A percentile compares a stretch with the other conserved stretches of the same genome.
These are phyloP conservation scores for Ammospiza caudacuta DNA, from an alignment of 2,113 vertebrate genomes.

Conservation along the genomic window DNA sequence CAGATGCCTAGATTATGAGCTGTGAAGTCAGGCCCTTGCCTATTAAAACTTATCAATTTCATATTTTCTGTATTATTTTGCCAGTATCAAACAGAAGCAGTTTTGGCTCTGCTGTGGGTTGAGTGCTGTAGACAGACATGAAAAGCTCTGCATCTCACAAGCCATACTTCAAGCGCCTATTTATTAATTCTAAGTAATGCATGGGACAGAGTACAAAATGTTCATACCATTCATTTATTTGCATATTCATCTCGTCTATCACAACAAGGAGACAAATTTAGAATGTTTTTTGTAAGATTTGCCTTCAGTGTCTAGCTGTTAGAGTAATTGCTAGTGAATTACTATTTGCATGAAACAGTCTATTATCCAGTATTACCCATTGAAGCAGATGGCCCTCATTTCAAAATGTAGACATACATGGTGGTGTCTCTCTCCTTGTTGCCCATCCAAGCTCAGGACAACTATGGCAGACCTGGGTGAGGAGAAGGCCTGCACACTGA, in stretches of 20 bases:
- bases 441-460: not conserved
- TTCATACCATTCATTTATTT: conserved; percentile 4
- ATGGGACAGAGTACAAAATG: not conserved
- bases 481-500: fast-evolving
- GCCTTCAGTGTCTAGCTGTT: not conserved
- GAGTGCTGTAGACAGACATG: not conserved
- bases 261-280: conserved; percentile 34
- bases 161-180: not conserved
- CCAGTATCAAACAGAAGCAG: not conserved
- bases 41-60: not conserved
- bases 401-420: not conserved
- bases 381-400: not conserved
- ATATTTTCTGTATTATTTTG: not conserved
- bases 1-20: fast-evolving
- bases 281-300: not conserved
- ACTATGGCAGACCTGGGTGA: not conserved
- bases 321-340: not conserved
- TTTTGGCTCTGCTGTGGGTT: not conserved
- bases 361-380: not conserved
- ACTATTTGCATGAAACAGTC: not conserved
- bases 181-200: not conserved
- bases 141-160: not conserved
- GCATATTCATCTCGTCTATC: conserved; percentile 26
- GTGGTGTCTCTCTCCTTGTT: not conserved
- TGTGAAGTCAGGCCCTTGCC: not conserved